Base-by-base conservation (phyloP, 2,888 invertebrate genomes). In the Acrocyrtus sp. region DNA sequence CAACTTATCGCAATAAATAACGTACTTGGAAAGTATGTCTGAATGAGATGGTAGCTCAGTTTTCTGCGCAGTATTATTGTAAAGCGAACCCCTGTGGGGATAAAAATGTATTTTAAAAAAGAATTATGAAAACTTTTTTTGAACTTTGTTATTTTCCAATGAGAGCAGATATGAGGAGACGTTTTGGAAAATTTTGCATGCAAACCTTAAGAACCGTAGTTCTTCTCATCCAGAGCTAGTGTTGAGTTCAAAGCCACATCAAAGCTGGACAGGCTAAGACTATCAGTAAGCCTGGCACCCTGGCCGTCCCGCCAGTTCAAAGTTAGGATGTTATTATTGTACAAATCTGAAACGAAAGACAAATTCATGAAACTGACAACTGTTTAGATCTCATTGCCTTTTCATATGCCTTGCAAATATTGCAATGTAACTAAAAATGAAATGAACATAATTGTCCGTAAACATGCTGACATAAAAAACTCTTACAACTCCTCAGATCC, bases 11-110 rank as follows among this genome's bases (percentile, higher is more conserved):
- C 21, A 3, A 48, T 45, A 3, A 61, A 45, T 1, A 61, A 8
- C n/a, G 29, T 29, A 17, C 29, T 29, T n/a, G 61, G 61, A 17
- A 61, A 19, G 21, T 61, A 61, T 1, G 61, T 61, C 21, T 61
- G 61, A 4, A 61, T 24, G 12, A 61, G 29, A 22, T 61, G 61
- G 22, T 50, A 61, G 17, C 48, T 24, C 34, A 61, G 17, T 29
- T 61, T 61, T 6, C 61, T 21, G 5, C 45, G 43, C 8, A 60
- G 45, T 8, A 15, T 15, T 6, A 60, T 17, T 34, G 22, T 45
- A 24, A 60, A 47, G 17, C 4, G 12, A 10, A 60, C 22, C 15
- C 47, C 60, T 4, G 60, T 43, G 24, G 3, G 60, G 45, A 3
- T 27, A 29, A 17, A 15, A 6, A 29, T 10, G 17, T n/a, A 17